Evolutionary conservation across 2,888 invertebrate genomes (phyloP).

Genomic region (Netelia virgata): DNA sequence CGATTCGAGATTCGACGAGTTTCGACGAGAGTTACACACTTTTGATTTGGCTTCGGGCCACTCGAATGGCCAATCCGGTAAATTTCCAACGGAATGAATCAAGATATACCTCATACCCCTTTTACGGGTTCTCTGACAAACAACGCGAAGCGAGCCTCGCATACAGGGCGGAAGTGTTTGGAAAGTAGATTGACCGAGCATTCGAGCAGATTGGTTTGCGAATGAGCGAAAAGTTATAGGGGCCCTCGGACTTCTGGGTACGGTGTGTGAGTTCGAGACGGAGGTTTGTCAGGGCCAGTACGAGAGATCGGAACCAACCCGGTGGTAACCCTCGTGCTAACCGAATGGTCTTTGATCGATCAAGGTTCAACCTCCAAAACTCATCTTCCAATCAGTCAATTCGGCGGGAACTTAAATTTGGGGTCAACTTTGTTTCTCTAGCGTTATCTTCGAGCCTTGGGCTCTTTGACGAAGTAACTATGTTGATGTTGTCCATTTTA

Average conservation of each 20-base stretch:
- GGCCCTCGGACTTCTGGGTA: slow-evolving; percentile 7
- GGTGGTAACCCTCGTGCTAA: background rate
- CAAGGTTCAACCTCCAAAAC: background rate
- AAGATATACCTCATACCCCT: slow-evolving; percentile 35
- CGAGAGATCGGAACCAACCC: background rate
- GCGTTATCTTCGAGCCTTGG: background rate
- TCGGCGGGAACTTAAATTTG: background rate
- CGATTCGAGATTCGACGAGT: slow-evolving; percentile 9
- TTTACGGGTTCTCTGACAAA: slow-evolving; percentile 35
- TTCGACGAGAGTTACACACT: slow-evolving; percentile 59
- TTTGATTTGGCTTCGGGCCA: slow-evolving; percentile 66
- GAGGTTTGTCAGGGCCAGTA: slow-evolving; percentile 5
- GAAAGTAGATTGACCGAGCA: slow-evolving; percentile 64
- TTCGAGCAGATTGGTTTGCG: slow-evolving; percentile 62
- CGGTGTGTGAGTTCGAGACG: slow-evolving; percentile 7
- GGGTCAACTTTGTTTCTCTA: background rate
- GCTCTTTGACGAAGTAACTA: no score
- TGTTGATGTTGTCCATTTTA: no score
- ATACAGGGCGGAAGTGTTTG: slow-evolving; percentile 43
- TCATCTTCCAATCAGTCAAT: background rate
- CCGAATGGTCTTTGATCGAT: background rate
- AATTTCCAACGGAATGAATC: slow-evolving; percentile 62
- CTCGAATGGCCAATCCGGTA: slow-evolving; percentile 22
- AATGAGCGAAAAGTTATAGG: slow-evolving; percentile 60
- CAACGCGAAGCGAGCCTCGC: slow-evolving; percentile 10